Base-by-base conservation (phyloP, 2,113 vertebrate species). In the Maylandia zebra region DNA sequence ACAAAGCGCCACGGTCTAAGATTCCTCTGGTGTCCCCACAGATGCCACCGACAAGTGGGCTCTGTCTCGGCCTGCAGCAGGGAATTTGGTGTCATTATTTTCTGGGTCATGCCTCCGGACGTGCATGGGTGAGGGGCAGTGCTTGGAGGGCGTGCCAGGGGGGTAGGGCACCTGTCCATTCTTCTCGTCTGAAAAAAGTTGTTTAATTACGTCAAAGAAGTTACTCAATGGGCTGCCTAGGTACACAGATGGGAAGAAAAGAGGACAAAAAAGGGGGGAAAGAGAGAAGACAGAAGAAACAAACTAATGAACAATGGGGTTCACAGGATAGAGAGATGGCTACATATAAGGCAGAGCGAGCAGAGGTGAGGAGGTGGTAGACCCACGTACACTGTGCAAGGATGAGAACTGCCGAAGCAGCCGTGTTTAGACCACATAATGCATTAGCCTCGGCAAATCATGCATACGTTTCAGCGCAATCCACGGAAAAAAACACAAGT, bases 151-250 rank as follows among this genome's bases (percentile, higher is more conserved):
- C 86, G 97, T 96, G 97, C 97, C 97, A 93, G 96, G 95, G 94
- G 97, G 96, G 96, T 96, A 97, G 96, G 97, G 97, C 97, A 97
- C 98, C 97, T 98, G 98, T 97, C 98, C 98, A 74, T 98, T 99
- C 98, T 99, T 99, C 98, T 99, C 98, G 97, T 99, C 98, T 99
- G 98, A 98, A 99, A 99, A 99, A 98, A 99, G 98, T 98, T 98
- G 98, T 98, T 98, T 98, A 97, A 98, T 99, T 98, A 99, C 97
- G 97, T 99, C 98, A 99, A 99, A 98, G 98, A 98, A 98, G 98
- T 98, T 98, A 98, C 97, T 98, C 97, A 99, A 96, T 96, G 98
- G 97, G 97, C 97, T 98, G 97, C 97, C 97, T 98, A 97, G 97
- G 97, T 97, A 97, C 96, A 97, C 96, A 95, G 88, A 95, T 52